A percentile compares a stretch with the other conserved stretches of the same genome.
Evolutionary conservation across 2,113 vertebrate species (phyloP).

Genomic region (Chamaetylas fuelleborni): DNA sequence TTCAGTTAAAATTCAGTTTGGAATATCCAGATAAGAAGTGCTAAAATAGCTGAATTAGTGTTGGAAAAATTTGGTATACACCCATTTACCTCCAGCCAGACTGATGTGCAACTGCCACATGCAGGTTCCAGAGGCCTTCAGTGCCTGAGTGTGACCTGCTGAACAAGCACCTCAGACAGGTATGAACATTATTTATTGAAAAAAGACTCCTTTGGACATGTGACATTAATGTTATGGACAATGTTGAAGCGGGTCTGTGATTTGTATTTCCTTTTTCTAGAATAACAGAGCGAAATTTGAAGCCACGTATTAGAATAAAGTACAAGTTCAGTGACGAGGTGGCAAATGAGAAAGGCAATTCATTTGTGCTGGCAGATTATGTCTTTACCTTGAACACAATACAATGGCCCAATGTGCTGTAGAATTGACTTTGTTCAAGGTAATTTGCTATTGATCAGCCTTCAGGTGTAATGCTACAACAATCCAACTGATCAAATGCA

Average conservation of each 20-base stretch:
- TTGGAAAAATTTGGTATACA: neutral
- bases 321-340: neutral
- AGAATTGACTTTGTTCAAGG: conserved; percentile 26
- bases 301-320: neutral
- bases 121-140: neutral
- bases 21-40: neutral
- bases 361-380: conserved; percentile 13
- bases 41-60: neutral
- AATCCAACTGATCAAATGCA: neutral
- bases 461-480: neutral
- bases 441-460: conserved; percentile 61
- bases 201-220: neutral
- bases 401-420: neutral
- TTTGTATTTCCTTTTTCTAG: neutral
- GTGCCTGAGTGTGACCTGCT: neutral
- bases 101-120: neutral
- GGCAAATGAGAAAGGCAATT: neutral
- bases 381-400: conserved; percentile 29
- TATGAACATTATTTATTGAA: neutral
- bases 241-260: neutral
- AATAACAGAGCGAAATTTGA: neutral
- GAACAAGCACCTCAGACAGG: neutral
- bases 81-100: neutral
- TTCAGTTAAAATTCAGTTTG: neutral
- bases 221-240: neutral